Evolutionary conservation across 2,113 vertebrate species (phyloP).

Genomic region (Toxotes chatareus): DNA sequence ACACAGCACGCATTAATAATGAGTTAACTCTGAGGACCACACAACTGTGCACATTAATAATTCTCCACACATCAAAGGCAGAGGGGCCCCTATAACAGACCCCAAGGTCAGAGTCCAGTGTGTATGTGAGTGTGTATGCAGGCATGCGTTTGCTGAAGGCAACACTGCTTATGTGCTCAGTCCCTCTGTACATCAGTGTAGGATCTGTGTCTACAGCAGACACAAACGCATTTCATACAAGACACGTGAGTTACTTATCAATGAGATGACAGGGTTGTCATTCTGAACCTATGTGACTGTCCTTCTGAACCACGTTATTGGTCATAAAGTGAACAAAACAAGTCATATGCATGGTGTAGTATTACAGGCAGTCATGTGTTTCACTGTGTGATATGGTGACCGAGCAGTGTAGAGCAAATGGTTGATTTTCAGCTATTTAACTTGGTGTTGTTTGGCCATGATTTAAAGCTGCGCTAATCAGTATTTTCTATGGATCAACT

Average conservation of each 20-base stretch:
- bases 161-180: neutral
- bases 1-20: conserved; percentile 44
- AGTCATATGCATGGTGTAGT: conserved; percentile 37
- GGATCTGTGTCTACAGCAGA: neutral
- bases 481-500: too few species aligned
- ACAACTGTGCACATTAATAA: conserved; percentile 52
- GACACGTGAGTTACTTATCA: conserved; percentile 51
- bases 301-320: conserved; percentile 21
- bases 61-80: conserved; percentile 61
- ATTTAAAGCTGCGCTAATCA: too few species aligned
- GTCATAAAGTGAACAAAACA: conserved; percentile 44
- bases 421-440: neutral
- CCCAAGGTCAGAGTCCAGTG: conserved; percentile 53
- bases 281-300: neutral
- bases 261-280: neutral
- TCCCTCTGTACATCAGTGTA: neutral
- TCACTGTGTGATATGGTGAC: conserved; percentile 14
- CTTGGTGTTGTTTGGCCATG: neutral
- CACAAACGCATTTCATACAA: conserved; percentile 22
- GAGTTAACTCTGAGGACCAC: conserved; percentile 41
- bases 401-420: neutral
- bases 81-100: conserved; percentile 31
- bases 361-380: conserved; percentile 39
- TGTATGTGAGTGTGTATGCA: conserved; percentile 22
- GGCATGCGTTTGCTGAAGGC: conserved; percentile 15